These are phyloP conservation scores for Xyliphius kryptos DNA, from an alignment of 2,113 vertebrate genomes.

Conservation along the genomic window DNA sequence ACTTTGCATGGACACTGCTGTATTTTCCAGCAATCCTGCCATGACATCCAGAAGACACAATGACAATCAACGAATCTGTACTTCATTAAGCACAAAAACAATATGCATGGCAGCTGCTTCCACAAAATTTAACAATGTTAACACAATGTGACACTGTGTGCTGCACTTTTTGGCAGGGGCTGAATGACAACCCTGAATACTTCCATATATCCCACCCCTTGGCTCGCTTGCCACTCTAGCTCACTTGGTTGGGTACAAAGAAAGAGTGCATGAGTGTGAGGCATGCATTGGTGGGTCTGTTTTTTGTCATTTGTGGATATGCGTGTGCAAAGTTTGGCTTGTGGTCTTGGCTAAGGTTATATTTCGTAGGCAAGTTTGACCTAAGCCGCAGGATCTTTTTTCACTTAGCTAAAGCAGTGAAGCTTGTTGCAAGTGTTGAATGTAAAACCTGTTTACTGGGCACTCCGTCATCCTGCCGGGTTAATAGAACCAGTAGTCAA, in stretches of 20 bases:
- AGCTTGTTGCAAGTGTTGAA: constrained; percentile 48
- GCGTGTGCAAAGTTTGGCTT: constrained; percentile 29
- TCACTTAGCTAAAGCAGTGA: constrained; percentile 45
- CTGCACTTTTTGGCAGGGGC: constrained; percentile 41
- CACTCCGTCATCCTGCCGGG: constrained; percentile 47
- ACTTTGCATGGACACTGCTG: no score
- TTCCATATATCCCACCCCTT: constrained; percentile 41
- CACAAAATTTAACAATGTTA: constrained; percentile 29
- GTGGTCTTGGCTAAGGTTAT: constrained; percentile 45
- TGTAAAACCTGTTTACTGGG: constrained; percentile 68
- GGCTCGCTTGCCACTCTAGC: constrained; percentile 68
- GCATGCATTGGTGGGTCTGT: constrained; percentile 44
- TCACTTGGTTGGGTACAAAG: constrained; percentile 69
- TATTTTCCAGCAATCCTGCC: no score
- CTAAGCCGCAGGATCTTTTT: constrained; percentile 44
- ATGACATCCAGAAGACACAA: constrained; percentile 2
- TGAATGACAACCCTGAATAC: constrained; percentile 39
- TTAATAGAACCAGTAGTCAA: constrained; percentile 74
- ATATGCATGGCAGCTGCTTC: constrained; percentile 27
- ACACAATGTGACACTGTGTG: constrained; percentile 28
- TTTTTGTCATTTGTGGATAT: constrained; percentile 43
- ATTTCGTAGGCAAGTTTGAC: constrained; percentile 51
- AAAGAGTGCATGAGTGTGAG: constrained; percentile 57
- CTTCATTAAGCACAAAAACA: constrained; percentile 1
- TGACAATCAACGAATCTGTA: not conserved